These are phyloP conservation scores for Abrostola triplasia DNA, from an alignment of 2,888 invertebrate genomes.

Conservation along the genomic window DNA sequence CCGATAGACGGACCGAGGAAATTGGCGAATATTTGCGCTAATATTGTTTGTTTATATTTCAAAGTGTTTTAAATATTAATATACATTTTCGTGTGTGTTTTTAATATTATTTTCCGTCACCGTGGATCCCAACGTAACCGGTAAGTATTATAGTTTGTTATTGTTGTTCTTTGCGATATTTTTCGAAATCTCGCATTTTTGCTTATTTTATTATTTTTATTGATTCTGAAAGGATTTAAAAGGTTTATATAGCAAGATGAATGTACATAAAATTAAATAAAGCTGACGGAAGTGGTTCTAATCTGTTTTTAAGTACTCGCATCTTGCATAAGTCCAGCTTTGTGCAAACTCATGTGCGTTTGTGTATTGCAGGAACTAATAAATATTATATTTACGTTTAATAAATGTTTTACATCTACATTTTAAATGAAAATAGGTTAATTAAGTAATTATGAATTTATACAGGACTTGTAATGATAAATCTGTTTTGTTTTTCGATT, in stretches of 20 bases:
- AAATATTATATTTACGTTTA: no score
- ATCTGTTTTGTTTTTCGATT: no score
- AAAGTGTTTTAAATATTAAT: slow-evolving; percentile 2
- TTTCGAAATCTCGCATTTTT: slow-evolving; percentile 15
- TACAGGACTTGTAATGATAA: no score
- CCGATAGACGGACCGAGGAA: slow-evolving; percentile 44
- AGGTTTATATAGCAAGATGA: neutral
- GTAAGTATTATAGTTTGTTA: slow-evolving; percentile 65
- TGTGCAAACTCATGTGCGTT: neutral
- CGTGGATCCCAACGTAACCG: slow-evolving; percentile 81
- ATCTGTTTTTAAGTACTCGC: slow-evolving; percentile 1
- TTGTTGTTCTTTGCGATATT: slow-evolving; percentile 43
- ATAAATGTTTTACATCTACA: no score
- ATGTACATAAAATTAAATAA: neutral
- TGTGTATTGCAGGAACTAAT: neutral
- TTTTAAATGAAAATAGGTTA: no score
- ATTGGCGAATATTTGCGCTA: slow-evolving; percentile 44
- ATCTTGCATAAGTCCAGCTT: neutral
- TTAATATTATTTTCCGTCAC: slow-evolving; percentile 45
- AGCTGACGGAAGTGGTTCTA: neutral
- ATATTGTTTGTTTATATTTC: slow-evolving; percentile 27
- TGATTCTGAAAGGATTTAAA: neutral
- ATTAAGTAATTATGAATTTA: no score
- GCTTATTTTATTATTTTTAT: slow-evolving; percentile 11
- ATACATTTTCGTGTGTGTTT: slow-evolving; percentile 12